Conservation (phyloP, 2,888 invertebrate genomes). For the Hirtodrosophila cameraria region DNA sequence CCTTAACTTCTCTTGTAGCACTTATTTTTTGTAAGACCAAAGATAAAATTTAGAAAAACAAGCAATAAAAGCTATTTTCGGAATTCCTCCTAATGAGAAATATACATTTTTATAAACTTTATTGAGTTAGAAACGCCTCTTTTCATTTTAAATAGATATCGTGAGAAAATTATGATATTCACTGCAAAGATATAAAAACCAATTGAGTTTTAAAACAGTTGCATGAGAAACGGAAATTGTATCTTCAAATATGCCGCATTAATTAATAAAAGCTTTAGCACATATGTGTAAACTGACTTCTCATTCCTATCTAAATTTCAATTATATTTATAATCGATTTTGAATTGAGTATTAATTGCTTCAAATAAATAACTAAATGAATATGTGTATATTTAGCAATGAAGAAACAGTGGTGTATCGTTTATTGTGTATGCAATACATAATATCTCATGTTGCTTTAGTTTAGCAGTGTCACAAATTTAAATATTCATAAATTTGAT, state of each 20-base stretch:
- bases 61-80: too few relatives aligned
- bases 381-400: constrained; percentile 8
- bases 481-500: constrained; percentile 18
- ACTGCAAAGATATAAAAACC: too few relatives aligned
- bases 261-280: background rate
- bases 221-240: too few relatives aligned
- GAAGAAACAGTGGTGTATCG: background rate
- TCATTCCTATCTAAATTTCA: too few relatives aligned
- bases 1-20: background rate
- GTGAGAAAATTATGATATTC: too few relatives aligned
- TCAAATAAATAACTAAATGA: constrained; percentile 20
- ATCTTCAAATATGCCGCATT: background rate
- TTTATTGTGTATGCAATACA: background rate
- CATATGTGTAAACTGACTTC: constrained; percentile 1
- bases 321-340: constrained; percentile 13
- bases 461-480: background rate
- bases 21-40: too few relatives aligned
- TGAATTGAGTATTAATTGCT: constrained; percentile 5
- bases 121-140: too few relatives aligned
- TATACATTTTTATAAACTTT: too few relatives aligned
- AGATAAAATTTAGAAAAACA: too few relatives aligned
- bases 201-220: too few relatives aligned
- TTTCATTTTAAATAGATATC: too few relatives aligned
- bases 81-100: too few relatives aligned
- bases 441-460: background rate